Conservation (phyloP, 1,140 invertebrate genomes). For the Centruroides vittatus region DNA sequence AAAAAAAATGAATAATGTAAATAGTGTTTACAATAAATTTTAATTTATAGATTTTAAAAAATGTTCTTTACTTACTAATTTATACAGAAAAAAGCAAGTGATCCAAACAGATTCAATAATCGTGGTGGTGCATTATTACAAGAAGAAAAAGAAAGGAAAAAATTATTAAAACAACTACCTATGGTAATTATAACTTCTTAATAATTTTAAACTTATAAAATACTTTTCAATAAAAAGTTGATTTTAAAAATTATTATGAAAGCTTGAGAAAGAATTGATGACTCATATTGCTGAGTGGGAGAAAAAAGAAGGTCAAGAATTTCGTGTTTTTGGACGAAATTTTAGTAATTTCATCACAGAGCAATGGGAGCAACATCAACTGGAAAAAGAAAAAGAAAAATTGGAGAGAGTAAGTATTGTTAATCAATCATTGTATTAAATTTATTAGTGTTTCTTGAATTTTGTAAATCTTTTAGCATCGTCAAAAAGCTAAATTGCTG, state of each 20-base stretch:
- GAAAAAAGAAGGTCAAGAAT: constrained; percentile 22
- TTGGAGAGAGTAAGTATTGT: constrained; percentile 7
- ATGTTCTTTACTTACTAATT: background rate
- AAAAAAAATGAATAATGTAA: too few species aligned
- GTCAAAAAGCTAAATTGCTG: background rate
- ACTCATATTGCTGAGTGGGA: constrained; percentile 27
- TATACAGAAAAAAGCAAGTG: constrained; percentile 40
- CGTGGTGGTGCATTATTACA: constrained; percentile 62
- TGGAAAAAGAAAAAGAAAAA: constrained; percentile 30
- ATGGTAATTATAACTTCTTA: constrained; percentile 18
- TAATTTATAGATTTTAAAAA: too few species aligned
- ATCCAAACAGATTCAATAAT: constrained; percentile 66
- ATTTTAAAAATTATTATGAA: too few species aligned
- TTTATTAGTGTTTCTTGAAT: too few species aligned
- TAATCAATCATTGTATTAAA: too few species aligned
- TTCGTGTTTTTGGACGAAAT: constrained; percentile 26
- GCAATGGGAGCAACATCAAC: constrained; percentile 27
- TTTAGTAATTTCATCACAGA: constrained; percentile 26
- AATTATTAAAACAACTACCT: constrained; percentile 41
- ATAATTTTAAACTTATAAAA: too few species aligned
- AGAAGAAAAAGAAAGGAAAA: constrained; percentile 69
- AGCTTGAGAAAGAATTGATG: constrained; percentile 27
- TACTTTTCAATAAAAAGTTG: too few species aligned
- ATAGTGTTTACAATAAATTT: too few species aligned
- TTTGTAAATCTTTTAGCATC: background rate